These are phyloP conservation scores for Agrochola litura DNA, from an alignment of 2,888 invertebrate species.

Conservation along the genomic window DNA sequence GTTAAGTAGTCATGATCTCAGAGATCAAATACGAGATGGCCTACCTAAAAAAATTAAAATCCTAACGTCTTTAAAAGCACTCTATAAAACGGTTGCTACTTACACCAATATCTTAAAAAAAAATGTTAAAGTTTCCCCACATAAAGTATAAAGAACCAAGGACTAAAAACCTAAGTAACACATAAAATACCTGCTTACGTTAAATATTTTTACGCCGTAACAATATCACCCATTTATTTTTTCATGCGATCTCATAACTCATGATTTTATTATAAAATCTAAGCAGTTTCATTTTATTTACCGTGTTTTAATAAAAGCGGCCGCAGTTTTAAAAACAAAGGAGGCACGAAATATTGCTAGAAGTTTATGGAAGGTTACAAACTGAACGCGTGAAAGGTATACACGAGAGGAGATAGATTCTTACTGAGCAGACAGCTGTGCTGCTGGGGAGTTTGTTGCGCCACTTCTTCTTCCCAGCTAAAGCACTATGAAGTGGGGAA, in stretches of 20 bases:
- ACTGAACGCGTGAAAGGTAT: not conserved
- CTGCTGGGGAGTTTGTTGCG: not conserved
- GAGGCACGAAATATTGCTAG: constrained; percentile 1
- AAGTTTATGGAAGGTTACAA: constrained; percentile 11
- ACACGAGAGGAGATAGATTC: not conserved
- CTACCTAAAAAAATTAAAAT: too few relatives aligned
- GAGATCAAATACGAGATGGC: too few relatives aligned
- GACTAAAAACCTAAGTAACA: not conserved
- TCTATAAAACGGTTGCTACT: not conserved
- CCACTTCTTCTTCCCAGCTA: not conserved
- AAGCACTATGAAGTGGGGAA: not conserved
- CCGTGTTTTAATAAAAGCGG: constrained; percentile 37
- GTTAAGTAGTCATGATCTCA: too few relatives aligned
- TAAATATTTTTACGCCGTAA: constrained; percentile 35
- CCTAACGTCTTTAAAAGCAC: not conserved
- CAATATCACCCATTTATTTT: constrained; percentile 30
- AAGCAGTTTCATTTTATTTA: constrained; percentile 37
- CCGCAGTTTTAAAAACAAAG: constrained; percentile 41
- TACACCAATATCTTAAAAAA: not conserved
- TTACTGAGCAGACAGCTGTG: not conserved
- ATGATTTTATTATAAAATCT: constrained; percentile 51
- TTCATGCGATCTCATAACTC: constrained; percentile 36
- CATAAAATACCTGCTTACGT: constrained; percentile 9
- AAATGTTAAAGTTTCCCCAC: not conserved
- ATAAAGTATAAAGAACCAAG: not conserved